A percentile compares a stretch with the other conserved stretches of the same genome.
Evolutionary conservation across 2,797 vertebrate genomes (phyloP).

Genomic region (Gephyroberyx darwinii): DNA sequence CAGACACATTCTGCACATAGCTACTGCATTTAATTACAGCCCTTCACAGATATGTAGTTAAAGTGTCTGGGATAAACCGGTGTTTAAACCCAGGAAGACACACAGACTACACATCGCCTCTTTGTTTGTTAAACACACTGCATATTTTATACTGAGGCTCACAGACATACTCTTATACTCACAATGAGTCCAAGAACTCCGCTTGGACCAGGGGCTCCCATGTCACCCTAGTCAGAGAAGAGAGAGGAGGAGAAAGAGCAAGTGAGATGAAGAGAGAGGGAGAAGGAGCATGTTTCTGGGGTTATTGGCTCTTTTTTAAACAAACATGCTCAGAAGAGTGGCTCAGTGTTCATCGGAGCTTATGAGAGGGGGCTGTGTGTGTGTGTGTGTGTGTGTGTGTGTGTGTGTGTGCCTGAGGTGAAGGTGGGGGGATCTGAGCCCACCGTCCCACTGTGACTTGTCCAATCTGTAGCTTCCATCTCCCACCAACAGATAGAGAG

Average conservation of each 20-base stretch:
- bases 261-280: conserved; percentile 65
- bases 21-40: conserved; percentile 43
- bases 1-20: conserved; percentile 11
- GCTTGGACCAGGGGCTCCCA: conserved; percentile 92
- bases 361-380: conserved; percentile 71
- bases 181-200: conserved; percentile 96
- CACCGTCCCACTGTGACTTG: conserved; percentile 55
- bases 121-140: background rate
- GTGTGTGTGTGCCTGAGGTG: conserved; percentile 35
- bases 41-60: conserved; percentile 23
- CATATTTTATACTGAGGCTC: conserved; percentile 14
- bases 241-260: conserved; percentile 48
- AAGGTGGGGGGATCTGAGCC: conserved; percentile 56
- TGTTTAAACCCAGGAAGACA: conserved; percentile 3
- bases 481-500: conserved; percentile 14
- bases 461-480: conserved; percentile 52
- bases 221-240: conserved; percentile 85
- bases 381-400: conserved; percentile 37
- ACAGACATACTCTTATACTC: conserved; percentile 79
- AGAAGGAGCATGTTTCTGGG: conserved; percentile 69
- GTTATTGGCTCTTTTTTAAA: conserved; percentile 77
- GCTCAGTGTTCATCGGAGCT: conserved; percentile 76
- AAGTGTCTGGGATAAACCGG: conserved; percentile 16
- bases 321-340: conserved; percentile 79
- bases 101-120: background rate